Evolutionary conservation across 2,113 vertebrate genomes (phyloP).

Genomic region (Leiothrix lutea): DNA sequence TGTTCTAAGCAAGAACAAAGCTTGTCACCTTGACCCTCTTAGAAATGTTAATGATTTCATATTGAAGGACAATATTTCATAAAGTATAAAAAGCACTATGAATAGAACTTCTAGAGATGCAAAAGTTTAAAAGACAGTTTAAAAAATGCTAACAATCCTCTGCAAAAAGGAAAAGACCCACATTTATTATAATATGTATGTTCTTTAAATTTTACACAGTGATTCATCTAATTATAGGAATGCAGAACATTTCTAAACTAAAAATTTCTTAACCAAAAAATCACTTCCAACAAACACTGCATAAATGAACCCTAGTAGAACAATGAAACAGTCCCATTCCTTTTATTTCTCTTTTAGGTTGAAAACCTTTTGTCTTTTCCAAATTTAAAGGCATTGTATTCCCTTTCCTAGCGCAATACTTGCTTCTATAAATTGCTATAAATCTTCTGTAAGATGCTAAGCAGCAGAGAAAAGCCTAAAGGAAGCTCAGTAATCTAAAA

Average conservation of each 20-base stretch:
- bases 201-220: not conserved
- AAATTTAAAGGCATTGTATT: not conserved
- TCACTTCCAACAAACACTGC: not conserved
- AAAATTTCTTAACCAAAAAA: not conserved
- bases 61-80: not conserved
- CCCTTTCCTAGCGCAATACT: not conserved
- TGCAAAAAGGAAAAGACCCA: not conserved
- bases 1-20: not conserved
- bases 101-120: not conserved
- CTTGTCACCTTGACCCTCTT: not conserved
- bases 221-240: not conserved
- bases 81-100: not conserved
- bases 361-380: not conserved
- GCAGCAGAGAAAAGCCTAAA: not conserved
- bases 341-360: not conserved
- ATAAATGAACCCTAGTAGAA: not conserved
- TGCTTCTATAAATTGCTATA: not conserved
- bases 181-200: not conserved
- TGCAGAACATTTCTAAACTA: not conserved
- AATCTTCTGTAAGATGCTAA: not conserved
- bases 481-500: not conserved
- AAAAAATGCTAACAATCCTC: not conserved
- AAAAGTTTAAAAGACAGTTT: not conserved
- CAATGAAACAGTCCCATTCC: not conserved
- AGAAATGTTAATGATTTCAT: not conserved